Evolutionary conservation across 2,797 vertebrate genomes (phyloP).

Genomic region (Brachyalestes nurse): DNA sequence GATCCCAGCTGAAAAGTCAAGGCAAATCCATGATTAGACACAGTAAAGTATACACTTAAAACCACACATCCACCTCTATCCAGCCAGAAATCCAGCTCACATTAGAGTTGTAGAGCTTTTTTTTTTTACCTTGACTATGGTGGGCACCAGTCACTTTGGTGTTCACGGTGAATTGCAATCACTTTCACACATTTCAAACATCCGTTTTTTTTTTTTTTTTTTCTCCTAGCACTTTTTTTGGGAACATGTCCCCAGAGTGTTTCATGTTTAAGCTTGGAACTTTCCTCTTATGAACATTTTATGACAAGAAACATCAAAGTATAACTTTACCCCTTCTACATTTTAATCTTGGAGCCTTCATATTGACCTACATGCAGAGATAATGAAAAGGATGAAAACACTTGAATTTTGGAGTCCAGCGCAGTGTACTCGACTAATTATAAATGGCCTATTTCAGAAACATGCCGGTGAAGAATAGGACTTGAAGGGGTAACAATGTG

Average conservation of each 20-base stretch:
- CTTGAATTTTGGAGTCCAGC: neutral
- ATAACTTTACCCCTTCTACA: neutral
- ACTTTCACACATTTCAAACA: conserved; percentile 12
- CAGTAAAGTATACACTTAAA: neutral
- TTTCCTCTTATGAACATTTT: neutral
- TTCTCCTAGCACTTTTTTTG: neutral
- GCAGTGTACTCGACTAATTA: neutral
- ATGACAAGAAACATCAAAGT: conserved; percentile 1
- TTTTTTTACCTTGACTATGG: neutral
- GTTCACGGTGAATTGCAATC: neutral
- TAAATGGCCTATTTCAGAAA: neutral
- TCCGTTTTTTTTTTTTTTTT: neutral
- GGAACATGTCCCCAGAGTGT: neutral
- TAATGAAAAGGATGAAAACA: conserved; percentile 1
- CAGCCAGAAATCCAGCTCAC: neutral
- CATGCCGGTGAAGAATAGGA: neutral
- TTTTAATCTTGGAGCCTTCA: neutral
- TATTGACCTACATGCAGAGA: neutral
- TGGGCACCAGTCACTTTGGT: neutral
- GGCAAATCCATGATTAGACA: conserved; percentile 16
- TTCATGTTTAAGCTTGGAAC: neutral
- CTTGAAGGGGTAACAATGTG: neutral
- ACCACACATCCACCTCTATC: conserved; percentile 9
- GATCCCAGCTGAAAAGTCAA: conserved; percentile 12
- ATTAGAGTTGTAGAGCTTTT: neutral